Evolutionary conservation across 2,888 invertebrate genomes (phyloP).

Genomic region (Trisateles emortualis): DNA sequence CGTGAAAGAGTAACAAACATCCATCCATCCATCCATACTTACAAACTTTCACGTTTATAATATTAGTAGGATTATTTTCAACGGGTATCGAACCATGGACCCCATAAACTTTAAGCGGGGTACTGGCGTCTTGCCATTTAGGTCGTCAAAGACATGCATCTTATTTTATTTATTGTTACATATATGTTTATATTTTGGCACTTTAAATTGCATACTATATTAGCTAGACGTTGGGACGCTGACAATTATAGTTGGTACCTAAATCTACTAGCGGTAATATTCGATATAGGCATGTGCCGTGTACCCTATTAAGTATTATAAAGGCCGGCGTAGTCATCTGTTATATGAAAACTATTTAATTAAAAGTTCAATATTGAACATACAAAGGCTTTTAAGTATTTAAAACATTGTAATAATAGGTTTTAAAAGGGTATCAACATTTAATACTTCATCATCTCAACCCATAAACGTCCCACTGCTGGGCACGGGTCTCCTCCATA

Average conservation of each 20-base stretch:
- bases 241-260: not conserved
- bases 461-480: too few relatives aligned
- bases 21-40: too few relatives aligned
- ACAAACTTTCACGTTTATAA: too few relatives aligned
- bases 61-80: too few relatives aligned
- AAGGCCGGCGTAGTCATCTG: not conserved
- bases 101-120: not conserved
- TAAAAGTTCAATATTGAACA: conserved; percentile 3
- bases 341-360: conserved; percentile 4
- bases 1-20: too few relatives aligned
- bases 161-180: conserved; percentile 1
- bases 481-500: too few relatives aligned
- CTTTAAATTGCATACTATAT: not conserved
- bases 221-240: not conserved
- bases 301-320: not conserved
- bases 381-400: conserved; percentile 1
- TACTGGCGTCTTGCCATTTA: not conserved
- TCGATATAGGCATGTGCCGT: not conserved
- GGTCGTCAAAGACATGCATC: not conserved
- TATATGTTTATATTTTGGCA: not conserved
- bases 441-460: too few relatives aligned
- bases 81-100: not conserved
- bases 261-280: not conserved
- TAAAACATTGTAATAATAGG: not conserved
- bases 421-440: not conserved